phyloP scores from a whole-genome alignment of 2,113 vertebrate species.

The Phaethornis superciliosus region DNA sequence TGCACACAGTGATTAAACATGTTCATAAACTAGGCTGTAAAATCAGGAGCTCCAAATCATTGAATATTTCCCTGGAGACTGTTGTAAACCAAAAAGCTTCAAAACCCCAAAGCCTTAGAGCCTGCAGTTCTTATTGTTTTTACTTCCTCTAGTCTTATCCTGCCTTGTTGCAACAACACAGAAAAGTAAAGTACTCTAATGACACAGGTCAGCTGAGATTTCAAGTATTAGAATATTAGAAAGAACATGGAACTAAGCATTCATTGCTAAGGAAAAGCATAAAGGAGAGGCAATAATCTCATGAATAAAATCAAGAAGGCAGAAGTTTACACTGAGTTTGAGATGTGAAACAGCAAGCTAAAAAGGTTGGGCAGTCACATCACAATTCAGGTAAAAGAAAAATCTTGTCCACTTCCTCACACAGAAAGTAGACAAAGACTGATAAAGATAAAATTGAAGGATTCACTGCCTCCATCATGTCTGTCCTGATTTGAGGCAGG shows the following conservation, averaged over 20 bases:
- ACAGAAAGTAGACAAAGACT: not conserved
- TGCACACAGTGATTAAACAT: not conserved
- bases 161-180: not conserved
- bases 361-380: not conserved
- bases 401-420: not conserved
- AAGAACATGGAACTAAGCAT: not conserved
- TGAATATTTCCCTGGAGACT: not conserved
- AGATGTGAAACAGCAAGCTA: not conserved
- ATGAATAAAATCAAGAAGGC: not conserved
- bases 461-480: not conserved
- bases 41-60: not conserved
- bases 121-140: not conserved
- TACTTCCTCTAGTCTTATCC: not conserved
- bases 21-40: accelerated
- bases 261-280: not conserved
- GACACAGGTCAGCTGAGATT: not conserved
- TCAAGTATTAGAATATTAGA: not conserved
- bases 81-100: not conserved
- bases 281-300: not conserved
- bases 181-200: not conserved
- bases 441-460: not conserved
- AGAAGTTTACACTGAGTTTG: not conserved
- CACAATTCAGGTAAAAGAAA: not conserved
- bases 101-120: not conserved
- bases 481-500: too few relatives aligned